A percentile compares a stretch with the other conserved stretches of the same genome.
Conservation (phyloP, 2,113 vertebrate genomes). For the Pseudorasbora parva region DNA sequence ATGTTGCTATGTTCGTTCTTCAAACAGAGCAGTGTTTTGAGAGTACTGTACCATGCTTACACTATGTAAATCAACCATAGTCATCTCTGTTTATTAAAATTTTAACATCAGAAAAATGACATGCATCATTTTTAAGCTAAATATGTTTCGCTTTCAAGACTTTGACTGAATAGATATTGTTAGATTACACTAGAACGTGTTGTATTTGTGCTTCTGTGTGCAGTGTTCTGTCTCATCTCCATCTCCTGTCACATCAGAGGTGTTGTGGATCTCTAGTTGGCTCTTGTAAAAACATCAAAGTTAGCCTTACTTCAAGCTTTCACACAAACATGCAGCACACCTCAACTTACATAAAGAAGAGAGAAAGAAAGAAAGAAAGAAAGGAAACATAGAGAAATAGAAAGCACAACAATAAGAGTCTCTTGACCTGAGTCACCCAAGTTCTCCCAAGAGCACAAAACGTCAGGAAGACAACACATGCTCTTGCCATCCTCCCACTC, state of each 20-base stretch:
- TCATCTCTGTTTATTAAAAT: background rate
- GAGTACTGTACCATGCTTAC: background rate
- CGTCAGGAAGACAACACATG: constrained; percentile 49
- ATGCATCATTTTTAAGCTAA: background rate
- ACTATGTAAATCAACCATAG: background rate
- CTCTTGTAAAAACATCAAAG: constrained; percentile 36
- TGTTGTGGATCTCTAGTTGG: constrained; percentile 32
- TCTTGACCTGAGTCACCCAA: constrained; percentile 41
- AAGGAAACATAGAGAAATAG: constrained; percentile 15
- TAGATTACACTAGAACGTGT: constrained; percentile 8
- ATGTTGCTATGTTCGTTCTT: background rate
- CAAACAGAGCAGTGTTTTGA: background rate
- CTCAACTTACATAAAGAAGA: background rate
- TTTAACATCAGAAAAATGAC: background rate
- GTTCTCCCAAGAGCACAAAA: constrained; percentile 50
- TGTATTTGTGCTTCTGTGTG: constrained; percentile 9
- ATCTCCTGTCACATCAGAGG: constrained; percentile 25
- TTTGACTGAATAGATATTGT: constrained; percentile 6
- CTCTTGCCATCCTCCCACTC: constrained; percentile 62
- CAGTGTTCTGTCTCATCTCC: constrained; percentile 23
- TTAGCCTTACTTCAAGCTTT: constrained; percentile 16
- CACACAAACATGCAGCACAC: constrained; percentile 18
- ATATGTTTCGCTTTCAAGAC: background rate
- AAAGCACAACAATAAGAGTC: constrained; percentile 39
- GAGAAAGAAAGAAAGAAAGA: constrained; percentile 16